Conservation (phyloP, 2,113 vertebrate species). For the Boleophthalmus pectinirostris region DNA sequence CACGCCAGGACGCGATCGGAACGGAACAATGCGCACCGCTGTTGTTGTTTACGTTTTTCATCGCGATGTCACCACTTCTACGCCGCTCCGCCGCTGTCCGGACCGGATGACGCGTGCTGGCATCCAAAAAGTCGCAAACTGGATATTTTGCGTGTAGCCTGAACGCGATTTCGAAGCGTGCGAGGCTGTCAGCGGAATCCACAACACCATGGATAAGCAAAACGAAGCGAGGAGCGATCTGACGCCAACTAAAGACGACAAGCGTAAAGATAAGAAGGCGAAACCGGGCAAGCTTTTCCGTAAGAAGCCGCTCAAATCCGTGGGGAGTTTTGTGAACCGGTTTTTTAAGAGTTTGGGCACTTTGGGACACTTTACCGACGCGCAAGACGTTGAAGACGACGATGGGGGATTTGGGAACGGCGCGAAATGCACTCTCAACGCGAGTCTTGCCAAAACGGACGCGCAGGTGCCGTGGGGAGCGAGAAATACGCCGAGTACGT, state of each 20-base stretch:
- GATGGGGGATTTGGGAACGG: constrained; percentile 73
- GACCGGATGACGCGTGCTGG: constrained; percentile 16
- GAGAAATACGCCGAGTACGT: constrained; percentile 53
- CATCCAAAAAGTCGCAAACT: constrained; percentile 29
- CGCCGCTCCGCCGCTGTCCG: constrained; percentile 24
- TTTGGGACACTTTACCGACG: constrained; percentile 75
- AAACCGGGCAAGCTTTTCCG: constrained; percentile 73
- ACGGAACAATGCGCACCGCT: constrained; percentile 28
- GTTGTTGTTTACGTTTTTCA: constrained; percentile 17
- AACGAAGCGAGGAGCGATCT: constrained; percentile 39
- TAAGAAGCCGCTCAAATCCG: constrained; percentile 78
- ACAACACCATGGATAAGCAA: constrained; percentile 53
- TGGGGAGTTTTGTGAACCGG: constrained; percentile 81
- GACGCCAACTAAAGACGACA: constrained; percentile 51
- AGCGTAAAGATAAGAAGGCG: constrained; percentile 70
- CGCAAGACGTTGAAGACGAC: constrained; percentile 75
- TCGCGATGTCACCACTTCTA: constrained; percentile 56
- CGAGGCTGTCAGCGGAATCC: background rate
- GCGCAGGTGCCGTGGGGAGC: constrained; percentile 33
- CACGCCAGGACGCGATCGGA: background rate
- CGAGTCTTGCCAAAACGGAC: constrained; percentile 51
- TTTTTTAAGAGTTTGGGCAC: constrained; percentile 81
- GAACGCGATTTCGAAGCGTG: background rate
- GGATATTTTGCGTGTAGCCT: background rate
- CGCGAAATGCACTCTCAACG: constrained; percentile 70